Conservation (phyloP, 2,888 invertebrate genomes). For the Oxycera nigricornis region DNA sequence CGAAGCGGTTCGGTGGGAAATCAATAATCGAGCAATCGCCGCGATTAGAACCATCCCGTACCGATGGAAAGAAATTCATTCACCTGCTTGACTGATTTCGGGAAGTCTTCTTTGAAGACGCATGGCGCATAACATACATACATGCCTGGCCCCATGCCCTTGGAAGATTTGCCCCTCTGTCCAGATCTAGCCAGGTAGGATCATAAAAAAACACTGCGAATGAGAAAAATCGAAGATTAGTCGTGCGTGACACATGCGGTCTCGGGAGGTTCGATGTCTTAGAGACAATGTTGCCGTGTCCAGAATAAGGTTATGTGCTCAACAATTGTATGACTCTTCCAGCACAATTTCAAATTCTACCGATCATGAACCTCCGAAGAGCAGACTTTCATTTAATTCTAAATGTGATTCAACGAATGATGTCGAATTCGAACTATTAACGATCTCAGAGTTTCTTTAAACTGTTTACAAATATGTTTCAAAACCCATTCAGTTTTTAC, state of each 20-base stretch:
- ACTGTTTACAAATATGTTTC: too few species aligned
- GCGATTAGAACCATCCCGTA: constrained; percentile 28
- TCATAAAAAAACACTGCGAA: constrained; percentile 19
- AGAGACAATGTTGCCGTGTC: not conserved
- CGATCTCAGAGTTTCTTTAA: too few species aligned
- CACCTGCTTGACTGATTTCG: constrained; percentile 26
- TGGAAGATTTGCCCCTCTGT: not conserved
- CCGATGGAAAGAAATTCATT: not conserved
- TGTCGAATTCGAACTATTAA: too few species aligned
- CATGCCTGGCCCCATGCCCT: not conserved
- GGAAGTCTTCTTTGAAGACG: not conserved
- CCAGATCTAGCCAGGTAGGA: not conserved
- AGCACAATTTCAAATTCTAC: not conserved
- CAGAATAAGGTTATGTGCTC: not conserved
- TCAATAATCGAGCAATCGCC: constrained; percentile 35
- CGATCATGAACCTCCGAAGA: too few species aligned
- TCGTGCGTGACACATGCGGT: constrained; percentile 35
- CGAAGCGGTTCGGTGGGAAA: constrained; percentile 37
- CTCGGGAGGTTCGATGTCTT: not conserved
- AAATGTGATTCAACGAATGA: too few species aligned
- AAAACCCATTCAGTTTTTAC: too few species aligned
- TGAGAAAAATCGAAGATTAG: constrained; percentile 16
- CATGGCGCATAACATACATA: not conserved
- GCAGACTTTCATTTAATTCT: too few species aligned
- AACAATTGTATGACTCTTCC: not conserved